Evolutionary conservation across 2,113 vertebrate genomes (phyloP), one percentile per base, ranked within the genome.

Genomic region (Chaetura pelagica): DNA sequence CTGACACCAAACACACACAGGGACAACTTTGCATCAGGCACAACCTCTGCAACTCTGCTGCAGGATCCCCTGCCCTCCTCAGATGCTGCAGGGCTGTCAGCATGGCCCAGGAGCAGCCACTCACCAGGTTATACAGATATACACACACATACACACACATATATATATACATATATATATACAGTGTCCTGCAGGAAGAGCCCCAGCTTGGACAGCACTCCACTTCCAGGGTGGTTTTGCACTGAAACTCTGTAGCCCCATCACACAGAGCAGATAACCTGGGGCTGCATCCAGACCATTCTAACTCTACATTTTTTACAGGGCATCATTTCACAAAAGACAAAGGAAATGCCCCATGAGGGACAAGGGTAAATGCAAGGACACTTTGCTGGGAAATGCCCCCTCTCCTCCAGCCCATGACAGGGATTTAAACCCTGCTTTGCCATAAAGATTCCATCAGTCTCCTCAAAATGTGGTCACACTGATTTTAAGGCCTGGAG

Each of bases 401-500:
- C 48, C 26, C 9, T 77, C 46, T 51, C 26, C 32, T 24, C 9
- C n/a, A 35, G 32, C 61, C 30, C 42, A 10, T 0, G 1, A 49
- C 0, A 0, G 32, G 5, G n/a, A 17, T 19, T 6, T 20, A 7
- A 23, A 9, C 17, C 7, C 40, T 18, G 4, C 2, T 42, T 49
- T 89, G 30, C 71, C 20, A 32, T 35, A 57, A 52, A 52, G 51
- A 10, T 73, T 19, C 67, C 59, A 27, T 35, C 15, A 7, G 18
- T 18, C 46, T 49, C 51, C 49, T 5, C 80, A 46, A 30, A 52
- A 62, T 0, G 0, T 4, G 13, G 22, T 23, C 11, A 17, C 0
- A 4, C 34, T 34, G 44, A 10, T 48, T 54, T 62, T 12, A 27
- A 26, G 38, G 42, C 57, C 30, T 6, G 55, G 26, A 17, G 26